Evolutionary conservation across 1,140 invertebrate species (phyloP), one percentile per base, ranked within the genome.

Genomic region (Hylyphantes graminicola): DNA sequence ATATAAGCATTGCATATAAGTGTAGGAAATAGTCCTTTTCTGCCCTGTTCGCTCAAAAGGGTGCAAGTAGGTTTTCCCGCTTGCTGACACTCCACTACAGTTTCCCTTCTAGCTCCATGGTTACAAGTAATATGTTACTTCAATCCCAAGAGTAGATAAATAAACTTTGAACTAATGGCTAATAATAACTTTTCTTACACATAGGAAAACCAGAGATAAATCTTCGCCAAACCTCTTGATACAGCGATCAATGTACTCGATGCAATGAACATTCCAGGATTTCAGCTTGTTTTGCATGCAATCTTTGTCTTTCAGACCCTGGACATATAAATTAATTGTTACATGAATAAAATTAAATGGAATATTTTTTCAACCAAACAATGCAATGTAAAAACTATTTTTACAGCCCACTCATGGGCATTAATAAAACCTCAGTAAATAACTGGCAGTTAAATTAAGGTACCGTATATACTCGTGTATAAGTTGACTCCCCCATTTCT

Each of bases 181-280:
- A 35, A 35, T 2, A 35, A 35, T 2, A 35, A 35, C 35, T 35
- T 35, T 53, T 11, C 80, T 76, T 76, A 84, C 81, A 67, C 53
- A 19, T 13, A 48, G 64, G 11, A 84, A 19, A 8, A 76, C 12
- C 9, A 51, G 10, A n/a, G 54, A 11, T 61, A 84, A 17, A n/a
- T 77, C 74, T 15, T 76, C 63, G 64, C 59, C 21, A 35, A 68
- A 84, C n/a, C 51, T 68, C 11, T 84, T 55, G 21, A 84, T 61
- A 61, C 72, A 76, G 4, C 81, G 63, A 13, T 19, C 48, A 51
- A 77, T 48, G 76, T 84, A 84, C n/a, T 77, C 81, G 7, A 84
- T 17, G 35, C 81, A 84, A 54, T 84, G 51, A 51, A 21, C 17
- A 8, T 84, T 76, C 81, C 81, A 84, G 0, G 21, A 59, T 17